These are phyloP conservation scores for Nasalis larvatus DNA, from an alignment of 2,113 vertebrate genomes.

Conservation along the genomic window DNA sequence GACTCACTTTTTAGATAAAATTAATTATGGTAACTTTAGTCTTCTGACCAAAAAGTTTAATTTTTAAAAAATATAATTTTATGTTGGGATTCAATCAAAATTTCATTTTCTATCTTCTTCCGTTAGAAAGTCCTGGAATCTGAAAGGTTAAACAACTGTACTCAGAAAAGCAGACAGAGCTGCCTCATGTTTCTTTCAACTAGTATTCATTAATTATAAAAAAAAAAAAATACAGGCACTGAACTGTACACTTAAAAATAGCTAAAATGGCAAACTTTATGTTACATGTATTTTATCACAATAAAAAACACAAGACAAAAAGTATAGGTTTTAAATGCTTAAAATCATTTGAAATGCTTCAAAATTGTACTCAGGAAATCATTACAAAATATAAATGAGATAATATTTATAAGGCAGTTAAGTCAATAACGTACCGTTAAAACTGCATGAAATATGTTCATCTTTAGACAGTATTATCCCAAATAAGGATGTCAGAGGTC, in stretches of 20 bases:
- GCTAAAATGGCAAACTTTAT: background rate
- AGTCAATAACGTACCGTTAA: background rate
- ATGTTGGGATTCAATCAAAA: background rate
- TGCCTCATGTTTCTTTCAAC: background rate
- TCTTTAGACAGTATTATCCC: background rate
- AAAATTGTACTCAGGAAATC: background rate
- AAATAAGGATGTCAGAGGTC: background rate
- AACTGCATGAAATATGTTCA: background rate
- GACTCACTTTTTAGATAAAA: background rate
- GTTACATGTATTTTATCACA: background rate
- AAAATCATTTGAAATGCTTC: background rate
- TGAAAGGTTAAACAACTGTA: background rate
- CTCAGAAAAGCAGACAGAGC: background rate
- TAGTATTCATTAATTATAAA: background rate
- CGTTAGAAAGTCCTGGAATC: background rate
- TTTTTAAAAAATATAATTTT: background rate
- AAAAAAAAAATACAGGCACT: background rate
- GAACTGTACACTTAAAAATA: background rate
- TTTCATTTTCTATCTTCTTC: background rate
- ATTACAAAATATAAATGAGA: background rate
- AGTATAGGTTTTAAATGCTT: background rate
- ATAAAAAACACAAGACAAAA: background rate
- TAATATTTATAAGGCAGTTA: background rate
- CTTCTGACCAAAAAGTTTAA: background rate
- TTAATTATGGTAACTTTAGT: background rate